A percentile compares a stretch with the other conserved stretches of the same genome.
Conservation (phyloP, 1,140 invertebrate species). For the Pararge aegeria region DNA sequence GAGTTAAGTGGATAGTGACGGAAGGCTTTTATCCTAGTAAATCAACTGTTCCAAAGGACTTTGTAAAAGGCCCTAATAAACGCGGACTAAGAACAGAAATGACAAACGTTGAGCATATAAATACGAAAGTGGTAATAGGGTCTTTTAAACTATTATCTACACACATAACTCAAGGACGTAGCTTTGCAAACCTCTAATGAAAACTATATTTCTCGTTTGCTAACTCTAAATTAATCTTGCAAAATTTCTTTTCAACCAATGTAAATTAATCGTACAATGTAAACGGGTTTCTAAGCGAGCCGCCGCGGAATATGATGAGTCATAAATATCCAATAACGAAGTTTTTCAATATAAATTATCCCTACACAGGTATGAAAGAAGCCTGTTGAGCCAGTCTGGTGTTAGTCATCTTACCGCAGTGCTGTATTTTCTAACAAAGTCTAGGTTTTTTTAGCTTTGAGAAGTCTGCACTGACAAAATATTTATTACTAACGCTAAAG, state of each 20-base stretch:
- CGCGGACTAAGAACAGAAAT: too few species aligned
- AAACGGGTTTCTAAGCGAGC: not conserved
- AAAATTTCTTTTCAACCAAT: not conserved
- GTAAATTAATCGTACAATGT: not conserved
- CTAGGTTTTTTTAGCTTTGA: slow-evolving; percentile 1
- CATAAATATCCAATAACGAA: slow-evolving; percentile 16
- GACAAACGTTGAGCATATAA: too few species aligned
- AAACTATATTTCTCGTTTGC: too few species aligned
- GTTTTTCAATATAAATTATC: slow-evolving; percentile 18
- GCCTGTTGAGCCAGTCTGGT: slow-evolving; percentile 15
- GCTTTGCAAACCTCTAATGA: too few species aligned
- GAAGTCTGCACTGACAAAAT: slow-evolving; percentile 18
- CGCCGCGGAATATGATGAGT: slow-evolving; percentile 9
- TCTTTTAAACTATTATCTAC: too few species aligned
- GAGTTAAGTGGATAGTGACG: too few species aligned
- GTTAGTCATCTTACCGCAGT: slow-evolving; percentile 52
- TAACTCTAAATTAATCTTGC: too few species aligned
- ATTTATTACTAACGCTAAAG: slow-evolving; percentile 7
- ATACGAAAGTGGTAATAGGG: too few species aligned
- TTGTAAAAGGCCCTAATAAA: too few species aligned
- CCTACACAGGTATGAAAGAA: slow-evolving; percentile 17
- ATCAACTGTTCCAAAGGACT: too few species aligned
- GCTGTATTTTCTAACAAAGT: slow-evolving; percentile 35
- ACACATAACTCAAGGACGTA: too few species aligned
- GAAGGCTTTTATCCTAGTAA: too few species aligned